Base-by-base conservation (phyloP, 2,113 vertebrate species). In the Athene cunicularia region DNA sequence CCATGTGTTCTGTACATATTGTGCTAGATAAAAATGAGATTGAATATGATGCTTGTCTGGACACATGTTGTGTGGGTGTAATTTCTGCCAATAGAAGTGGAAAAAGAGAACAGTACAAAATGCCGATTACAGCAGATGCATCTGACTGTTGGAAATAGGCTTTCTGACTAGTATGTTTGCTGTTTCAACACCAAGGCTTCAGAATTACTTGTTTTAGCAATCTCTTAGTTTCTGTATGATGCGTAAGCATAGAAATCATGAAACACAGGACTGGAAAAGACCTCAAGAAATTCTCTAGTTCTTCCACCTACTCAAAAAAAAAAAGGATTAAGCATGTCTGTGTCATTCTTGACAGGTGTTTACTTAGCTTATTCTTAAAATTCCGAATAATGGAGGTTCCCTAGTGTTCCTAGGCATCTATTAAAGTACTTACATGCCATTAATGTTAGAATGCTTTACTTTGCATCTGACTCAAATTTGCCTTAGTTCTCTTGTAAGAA, bases 31-130 rank as follows among this genome's bases (percentile, higher is more conserved):
- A 88, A 87, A 85, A 77, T 45, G 63, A 64, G 81, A 60, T 66
- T 77, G 70, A 93, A 74, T 92, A 59, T 67, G 80, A 32, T 86
- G 83, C 72, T 90, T 93, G 86, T 64, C 81, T 92, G 68, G 90
- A 91, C 94, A 97, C 94, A 94, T 95, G 94, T 94, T 95, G 80
- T 94, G 96, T 96, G 93, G 96, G 96, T 67, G 92, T 95, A 68
- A 85, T 84, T 97, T 82, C 95, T 97, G 80, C 95, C 96, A 91
- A 83, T 63, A 76, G 84, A 79, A 96, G 63, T 91, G 77, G 74
- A 71, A 93, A 92, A 94, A 88, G 90, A 50, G 68, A 96, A 97
- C 74, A 56, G 83, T 88, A 80, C 93, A 63, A 70, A 90, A 91
- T 77, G 90, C 91, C 2, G 6, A 72, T 95, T 88, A 45, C 64